These are phyloP conservation scores for Lateolabrax maculatus DNA, from an alignment of 2,797 vertebrate genomes.

Conservation along the genomic window DNA sequence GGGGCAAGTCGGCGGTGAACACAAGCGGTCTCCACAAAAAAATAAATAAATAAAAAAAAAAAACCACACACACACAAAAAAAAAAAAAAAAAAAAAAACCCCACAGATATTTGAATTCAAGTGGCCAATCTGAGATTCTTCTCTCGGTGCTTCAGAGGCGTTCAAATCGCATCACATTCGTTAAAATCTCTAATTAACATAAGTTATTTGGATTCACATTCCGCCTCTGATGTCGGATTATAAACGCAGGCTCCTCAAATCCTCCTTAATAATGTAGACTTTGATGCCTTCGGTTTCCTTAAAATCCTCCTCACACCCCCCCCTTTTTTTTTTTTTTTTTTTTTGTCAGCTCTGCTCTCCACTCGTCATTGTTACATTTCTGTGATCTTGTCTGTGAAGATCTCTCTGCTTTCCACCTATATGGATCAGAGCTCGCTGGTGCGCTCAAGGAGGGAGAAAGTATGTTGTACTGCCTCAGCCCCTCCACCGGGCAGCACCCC, in stretches of 20 bases:
- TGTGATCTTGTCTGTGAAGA: constrained; percentile 61
- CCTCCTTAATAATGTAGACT: constrained; percentile 73
- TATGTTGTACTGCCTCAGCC: constrained; percentile 64
- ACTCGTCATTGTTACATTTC: constrained; percentile 67
- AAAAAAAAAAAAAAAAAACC: constrained; percentile 8
- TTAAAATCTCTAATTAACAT: constrained; percentile 77
- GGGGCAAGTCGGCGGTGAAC: constrained; percentile 43
- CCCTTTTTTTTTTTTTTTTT: too few species aligned
- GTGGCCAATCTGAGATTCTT: constrained; percentile 50
- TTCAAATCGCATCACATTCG: constrained; percentile 66
- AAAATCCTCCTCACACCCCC: constrained; percentile 54
- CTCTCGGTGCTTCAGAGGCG: constrained; percentile 49
- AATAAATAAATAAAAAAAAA: too few species aligned
- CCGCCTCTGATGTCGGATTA: constrained; percentile 79
- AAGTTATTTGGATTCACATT: constrained; percentile 78
- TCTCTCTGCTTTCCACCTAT: constrained; percentile 56
- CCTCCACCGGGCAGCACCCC: constrained; percentile 70
- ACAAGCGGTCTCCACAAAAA: constrained; percentile 20
- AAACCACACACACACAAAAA: constrained; percentile 17
- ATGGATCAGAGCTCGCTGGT: constrained; percentile 58
- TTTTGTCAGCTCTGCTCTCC: constrained; percentile 44
- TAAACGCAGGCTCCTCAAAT: constrained; percentile 74
- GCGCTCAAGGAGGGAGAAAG: constrained; percentile 72
- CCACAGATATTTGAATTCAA: constrained; percentile 52
- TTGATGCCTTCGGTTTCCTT: constrained; percentile 68